These are phyloP conservation scores for Rhagonycha lutea DNA, from an alignment of 2,888 invertebrate genomes.

Conservation along the genomic window DNA sequence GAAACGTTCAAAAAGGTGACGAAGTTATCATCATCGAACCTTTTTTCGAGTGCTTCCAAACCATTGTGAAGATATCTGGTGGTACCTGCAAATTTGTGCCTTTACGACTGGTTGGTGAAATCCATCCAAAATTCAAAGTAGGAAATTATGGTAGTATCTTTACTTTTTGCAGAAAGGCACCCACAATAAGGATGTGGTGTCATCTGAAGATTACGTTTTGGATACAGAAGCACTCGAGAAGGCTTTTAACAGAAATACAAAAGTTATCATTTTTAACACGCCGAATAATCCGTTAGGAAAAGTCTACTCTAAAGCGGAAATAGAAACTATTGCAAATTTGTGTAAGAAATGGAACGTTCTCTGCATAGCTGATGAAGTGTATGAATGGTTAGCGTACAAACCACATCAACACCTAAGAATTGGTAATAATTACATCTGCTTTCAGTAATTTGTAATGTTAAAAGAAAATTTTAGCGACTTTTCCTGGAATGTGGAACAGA, in stretches of 20 bases:
- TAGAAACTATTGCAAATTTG: conserved; percentile 79
- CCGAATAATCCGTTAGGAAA: conserved; percentile 98
- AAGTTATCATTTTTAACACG: conserved; percentile 94
- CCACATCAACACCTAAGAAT: conserved; percentile 86
- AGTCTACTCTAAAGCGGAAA: conserved; percentile 72
- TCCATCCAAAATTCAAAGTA: not conserved
- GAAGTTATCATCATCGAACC: conserved; percentile 98
- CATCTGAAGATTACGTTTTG: conserved; percentile 87
- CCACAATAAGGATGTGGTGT: conserved; percentile 46
- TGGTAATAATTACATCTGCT: conserved; percentile 64
- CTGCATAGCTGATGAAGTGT: conserved; percentile 95
- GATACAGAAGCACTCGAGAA: conserved; percentile 79
- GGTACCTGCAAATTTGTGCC: conserved; percentile 88
- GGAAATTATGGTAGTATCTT: not conserved
- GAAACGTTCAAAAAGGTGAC: conserved; percentile 84
- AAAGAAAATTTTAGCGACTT: conserved; percentile 65
- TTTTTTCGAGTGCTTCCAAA: conserved; percentile 96
- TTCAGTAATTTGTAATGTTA: not conserved
- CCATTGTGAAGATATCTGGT: conserved; percentile 88
- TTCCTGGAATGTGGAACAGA: conserved; percentile 97
- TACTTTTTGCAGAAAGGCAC: not conserved
- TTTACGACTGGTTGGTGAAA: conserved; percentile 72
- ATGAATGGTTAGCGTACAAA: conserved; percentile 94
- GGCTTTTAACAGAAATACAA: conserved; percentile 86
- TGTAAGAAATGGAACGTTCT: conserved; percentile 92